Conservation (phyloP, 35 echinoderm and acorn worm genomes). For the Hemicentrotus pulcherrimus region DNA sequence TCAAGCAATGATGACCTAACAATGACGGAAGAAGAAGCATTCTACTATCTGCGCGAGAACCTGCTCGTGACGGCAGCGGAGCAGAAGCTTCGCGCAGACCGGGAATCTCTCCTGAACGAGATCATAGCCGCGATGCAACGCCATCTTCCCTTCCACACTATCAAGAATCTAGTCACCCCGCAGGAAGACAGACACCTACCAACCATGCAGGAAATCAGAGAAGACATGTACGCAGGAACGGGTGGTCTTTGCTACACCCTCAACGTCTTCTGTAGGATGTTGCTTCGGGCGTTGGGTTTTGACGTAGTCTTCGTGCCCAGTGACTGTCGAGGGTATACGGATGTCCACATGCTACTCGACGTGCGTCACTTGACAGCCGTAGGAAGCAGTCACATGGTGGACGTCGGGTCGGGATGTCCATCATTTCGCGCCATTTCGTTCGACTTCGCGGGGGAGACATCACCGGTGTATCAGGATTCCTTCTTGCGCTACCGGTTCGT, state of each 20-base stretch:
- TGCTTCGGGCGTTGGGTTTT: background rate
- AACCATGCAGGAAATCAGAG: slow-evolving; percentile 28
- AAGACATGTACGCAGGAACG: background rate
- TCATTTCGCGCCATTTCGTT: background rate
- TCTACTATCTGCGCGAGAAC: background rate
- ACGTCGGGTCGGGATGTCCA: background rate
- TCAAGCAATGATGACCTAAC: background rate
- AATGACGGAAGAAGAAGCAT: slow-evolving; percentile 19
- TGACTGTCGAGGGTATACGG: background rate
- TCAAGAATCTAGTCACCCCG: background rate
- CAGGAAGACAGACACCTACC: slow-evolving; percentile 36
- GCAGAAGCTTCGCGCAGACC: background rate
- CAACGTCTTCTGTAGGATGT: slow-evolving; percentile 9
- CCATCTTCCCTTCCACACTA: background rate
- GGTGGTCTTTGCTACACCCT: background rate
- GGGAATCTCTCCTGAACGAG: background rate
- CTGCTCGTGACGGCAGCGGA: background rate
- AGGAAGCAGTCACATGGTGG: slow-evolving; percentile 7
- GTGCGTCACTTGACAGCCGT: background rate
- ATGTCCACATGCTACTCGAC: background rate
- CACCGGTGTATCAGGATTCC: background rate
- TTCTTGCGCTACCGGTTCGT: slow-evolving; percentile 28
- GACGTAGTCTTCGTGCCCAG: background rate
- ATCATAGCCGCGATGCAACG: background rate
- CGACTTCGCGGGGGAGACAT: slow-evolving; percentile 15